Percentiles rank a stretch among this genome's conserved stretches.
Conservation (phyloP, 2,113 vertebrate genomes). For the Proteles cristata region DNA sequence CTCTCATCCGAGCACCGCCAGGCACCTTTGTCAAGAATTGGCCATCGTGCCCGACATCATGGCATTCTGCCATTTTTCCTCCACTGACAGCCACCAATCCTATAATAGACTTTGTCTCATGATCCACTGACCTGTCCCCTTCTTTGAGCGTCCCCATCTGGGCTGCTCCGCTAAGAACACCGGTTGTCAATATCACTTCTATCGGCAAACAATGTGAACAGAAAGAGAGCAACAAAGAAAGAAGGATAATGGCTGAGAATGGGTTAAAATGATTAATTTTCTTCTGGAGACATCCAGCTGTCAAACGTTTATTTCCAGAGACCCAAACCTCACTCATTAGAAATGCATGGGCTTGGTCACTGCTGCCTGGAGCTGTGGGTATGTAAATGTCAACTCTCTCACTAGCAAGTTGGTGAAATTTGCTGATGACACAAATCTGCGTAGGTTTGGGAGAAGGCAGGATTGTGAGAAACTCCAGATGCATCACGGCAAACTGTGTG, state of each 20-base stretch:
- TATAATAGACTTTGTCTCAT: neutral
- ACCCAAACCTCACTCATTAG: constrained; percentile 65
- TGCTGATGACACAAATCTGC: constrained; percentile 74
- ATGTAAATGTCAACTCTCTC: constrained; percentile 67
- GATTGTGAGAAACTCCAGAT: constrained; percentile 50
- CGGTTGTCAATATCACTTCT: neutral
- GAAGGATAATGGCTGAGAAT: neutral
- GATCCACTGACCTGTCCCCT: neutral
- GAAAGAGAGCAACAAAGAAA: neutral
- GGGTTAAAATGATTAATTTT: constrained; percentile 27
- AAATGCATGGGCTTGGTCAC: constrained; percentile 55
- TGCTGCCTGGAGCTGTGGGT: constrained; percentile 52
- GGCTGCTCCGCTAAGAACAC: neutral
- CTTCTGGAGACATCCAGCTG: constrained; percentile 55
- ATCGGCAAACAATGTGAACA: neutral
- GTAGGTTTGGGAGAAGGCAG: constrained; percentile 52
- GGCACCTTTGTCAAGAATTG: neutral
- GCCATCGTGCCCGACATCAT: neutral
- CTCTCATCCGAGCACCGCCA: neutral
- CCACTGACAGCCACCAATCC: neutral
- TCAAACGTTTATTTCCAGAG: constrained; percentile 63
- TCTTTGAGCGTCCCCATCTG: neutral
- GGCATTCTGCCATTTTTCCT: neutral
- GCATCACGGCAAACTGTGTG: constrained; percentile 1
- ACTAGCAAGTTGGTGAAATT: constrained; percentile 67